These are phyloP conservation scores for Dysmachus trigonus DNA, from an alignment of 2,888 invertebrate species.

Conservation along the genomic window DNA sequence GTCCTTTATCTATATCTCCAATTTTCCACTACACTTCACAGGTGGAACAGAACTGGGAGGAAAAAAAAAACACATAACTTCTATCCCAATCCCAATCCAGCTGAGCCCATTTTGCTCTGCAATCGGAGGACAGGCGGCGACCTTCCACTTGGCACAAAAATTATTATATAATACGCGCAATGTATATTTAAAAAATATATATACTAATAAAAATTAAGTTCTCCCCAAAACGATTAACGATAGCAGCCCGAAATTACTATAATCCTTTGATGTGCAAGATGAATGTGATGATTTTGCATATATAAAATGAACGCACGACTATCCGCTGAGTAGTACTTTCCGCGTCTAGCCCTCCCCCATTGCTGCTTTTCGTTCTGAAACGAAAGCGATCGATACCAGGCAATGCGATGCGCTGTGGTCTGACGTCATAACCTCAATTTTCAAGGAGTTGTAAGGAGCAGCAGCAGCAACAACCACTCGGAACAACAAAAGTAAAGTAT, in stretches of 20 bases:
- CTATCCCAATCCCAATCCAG: not conserved
- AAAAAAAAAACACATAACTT: not conserved
- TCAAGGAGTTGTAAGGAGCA: not conserved
- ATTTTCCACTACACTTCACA: not conserved
- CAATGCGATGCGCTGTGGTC: conserved; percentile 31
- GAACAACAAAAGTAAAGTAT: not conserved
- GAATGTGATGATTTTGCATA: not conserved
- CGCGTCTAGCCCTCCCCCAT: conserved; percentile 38
- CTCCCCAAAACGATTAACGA: not conserved
- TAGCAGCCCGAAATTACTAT: not conserved
- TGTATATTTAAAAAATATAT: not conserved
- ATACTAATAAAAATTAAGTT: not conserved
- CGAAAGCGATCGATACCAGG: conserved; percentile 34
- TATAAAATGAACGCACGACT: conserved; percentile 3
- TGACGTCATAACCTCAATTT: conserved; percentile 44
- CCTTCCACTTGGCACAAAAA: not conserved
- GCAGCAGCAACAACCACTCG: not conserved
- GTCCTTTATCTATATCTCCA: not conserved
- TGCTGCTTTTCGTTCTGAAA: not conserved
- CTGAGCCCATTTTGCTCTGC: not conserved
- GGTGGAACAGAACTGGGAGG: not conserved
- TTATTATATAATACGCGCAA: not conserved
- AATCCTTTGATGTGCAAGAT: not conserved
- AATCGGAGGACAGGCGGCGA: not conserved
- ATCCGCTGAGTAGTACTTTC: not conserved